Percentiles rank a stretch among this genome's conserved stretches.
Conservation (phyloP, 2,113 vertebrate genomes). For the Falco punctatus region DNA sequence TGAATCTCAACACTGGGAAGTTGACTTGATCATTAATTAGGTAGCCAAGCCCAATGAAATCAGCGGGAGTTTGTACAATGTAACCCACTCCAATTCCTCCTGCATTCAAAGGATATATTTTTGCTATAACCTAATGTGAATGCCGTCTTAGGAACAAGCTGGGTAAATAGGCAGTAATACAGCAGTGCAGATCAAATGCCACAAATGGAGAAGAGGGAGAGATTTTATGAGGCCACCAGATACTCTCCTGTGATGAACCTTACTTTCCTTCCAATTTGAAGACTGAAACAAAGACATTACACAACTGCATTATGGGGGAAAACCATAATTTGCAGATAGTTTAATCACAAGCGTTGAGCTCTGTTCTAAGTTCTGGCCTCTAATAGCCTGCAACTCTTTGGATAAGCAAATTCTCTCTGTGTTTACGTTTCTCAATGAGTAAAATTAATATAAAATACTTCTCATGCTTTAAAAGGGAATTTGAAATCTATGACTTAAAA, state of each 20-base stretch:
- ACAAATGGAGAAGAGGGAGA: not conserved
- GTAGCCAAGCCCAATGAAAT: not conserved
- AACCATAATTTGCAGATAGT: not conserved
- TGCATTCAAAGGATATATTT: not conserved
- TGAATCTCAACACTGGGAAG: constrained; percentile 27
- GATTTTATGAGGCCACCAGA: not conserved
- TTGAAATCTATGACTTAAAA: constrained; percentile 39
- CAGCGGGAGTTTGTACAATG: not conserved
- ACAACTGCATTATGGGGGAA: not conserved
- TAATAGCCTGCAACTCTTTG: not conserved
- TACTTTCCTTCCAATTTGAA: not conserved
- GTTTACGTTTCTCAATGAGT: not conserved
- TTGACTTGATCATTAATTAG: constrained; percentile 43
- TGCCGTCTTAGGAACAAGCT: not conserved
- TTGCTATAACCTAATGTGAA: not conserved
- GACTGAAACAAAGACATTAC: not conserved
- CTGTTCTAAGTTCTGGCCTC: not conserved
- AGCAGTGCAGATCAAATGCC: not conserved
- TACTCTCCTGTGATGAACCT: not conserved
- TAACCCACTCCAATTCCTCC: not conserved
- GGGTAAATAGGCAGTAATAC: not conserved
- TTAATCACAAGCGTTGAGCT: not conserved
- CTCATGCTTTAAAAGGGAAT: not conserved
- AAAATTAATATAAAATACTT: not conserved
- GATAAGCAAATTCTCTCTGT: not conserved